These are phyloP conservation scores for Lucinisca nassula DNA, from an alignment of 2,888 invertebrate species.

Conservation along the genomic window DNA sequence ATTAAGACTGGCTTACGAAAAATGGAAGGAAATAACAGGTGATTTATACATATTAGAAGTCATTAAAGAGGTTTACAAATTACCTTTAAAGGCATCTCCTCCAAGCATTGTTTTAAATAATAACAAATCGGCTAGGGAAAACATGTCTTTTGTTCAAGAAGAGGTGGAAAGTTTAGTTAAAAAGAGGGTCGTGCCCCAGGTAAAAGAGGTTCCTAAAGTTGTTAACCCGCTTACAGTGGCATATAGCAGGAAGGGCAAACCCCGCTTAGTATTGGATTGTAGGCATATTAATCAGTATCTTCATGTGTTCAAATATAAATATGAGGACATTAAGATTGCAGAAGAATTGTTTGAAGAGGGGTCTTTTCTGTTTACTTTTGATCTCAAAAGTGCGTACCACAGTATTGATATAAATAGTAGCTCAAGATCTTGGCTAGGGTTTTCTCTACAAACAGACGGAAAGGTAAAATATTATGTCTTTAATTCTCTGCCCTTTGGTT, in stretches of 20 bases:
- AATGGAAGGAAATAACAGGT: background rate
- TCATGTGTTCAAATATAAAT: conserved; percentile 42
- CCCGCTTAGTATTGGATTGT: conserved; percentile 45
- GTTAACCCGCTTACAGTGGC: conserved; percentile 59
- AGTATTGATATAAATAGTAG: conserved; percentile 41
- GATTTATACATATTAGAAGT: background rate
- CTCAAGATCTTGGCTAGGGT: conserved; percentile 48
- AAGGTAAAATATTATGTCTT: conserved; percentile 29
- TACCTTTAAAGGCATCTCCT: conserved; percentile 47
- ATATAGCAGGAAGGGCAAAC: conserved; percentile 28
- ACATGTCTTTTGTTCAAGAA: conserved; percentile 36
- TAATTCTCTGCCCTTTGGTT: conserved; percentile 52
- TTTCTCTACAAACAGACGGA: conserved; percentile 21
- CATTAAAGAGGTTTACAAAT: conserved; percentile 21
- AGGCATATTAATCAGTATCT: conserved; percentile 48
- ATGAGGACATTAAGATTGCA: conserved; percentile 40
- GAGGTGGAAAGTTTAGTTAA: conserved; percentile 43
- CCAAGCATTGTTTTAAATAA: conserved; percentile 25
- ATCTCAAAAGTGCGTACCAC: conserved; percentile 51
- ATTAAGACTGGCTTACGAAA: background rate
- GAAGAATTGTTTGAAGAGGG: conserved; percentile 21
- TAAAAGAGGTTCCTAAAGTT: conserved; percentile 21
- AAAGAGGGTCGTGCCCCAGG: conserved; percentile 52
- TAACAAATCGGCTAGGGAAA: conserved; percentile 21
- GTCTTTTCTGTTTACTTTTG: conserved; percentile 30